phyloP scores from a whole-genome alignment of 1,140 invertebrate genomes.

The Penaeus japonicus region DNA sequence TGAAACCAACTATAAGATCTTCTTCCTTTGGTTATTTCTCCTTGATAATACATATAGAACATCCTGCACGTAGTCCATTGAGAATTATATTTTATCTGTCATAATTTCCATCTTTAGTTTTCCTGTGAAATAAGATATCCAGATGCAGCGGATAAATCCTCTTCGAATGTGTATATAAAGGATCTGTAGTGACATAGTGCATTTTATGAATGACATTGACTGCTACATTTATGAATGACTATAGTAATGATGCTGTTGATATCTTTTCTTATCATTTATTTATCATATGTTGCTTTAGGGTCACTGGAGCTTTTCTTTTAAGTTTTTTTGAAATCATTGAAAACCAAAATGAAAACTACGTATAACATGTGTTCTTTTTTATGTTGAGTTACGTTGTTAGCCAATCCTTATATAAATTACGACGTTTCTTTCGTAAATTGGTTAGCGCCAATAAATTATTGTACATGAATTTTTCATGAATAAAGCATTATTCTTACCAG shows the following conservation, averaged over 20 bases:
- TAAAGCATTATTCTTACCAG: neutral
- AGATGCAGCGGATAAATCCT: too few species aligned
- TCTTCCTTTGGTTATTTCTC: too few species aligned
- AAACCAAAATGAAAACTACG: neutral
- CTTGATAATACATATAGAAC: too few species aligned
- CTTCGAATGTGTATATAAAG: too few species aligned
- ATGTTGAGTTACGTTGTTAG: neutral
- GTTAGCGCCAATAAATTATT: neutral
- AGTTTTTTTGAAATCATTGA: neutral
- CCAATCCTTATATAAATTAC: neutral
- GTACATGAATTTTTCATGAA: conserved; percentile 8
- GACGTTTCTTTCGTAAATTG: neutral
- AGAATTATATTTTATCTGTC: too few species aligned
- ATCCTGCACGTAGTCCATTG: too few species aligned
- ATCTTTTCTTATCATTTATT: neutral
- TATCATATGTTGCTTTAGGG: neutral
- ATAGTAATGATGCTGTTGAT: neutral
- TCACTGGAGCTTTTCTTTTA: neutral
- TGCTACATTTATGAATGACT: neutral
- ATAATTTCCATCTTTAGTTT: too few species aligned
- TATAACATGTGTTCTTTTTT: neutral
- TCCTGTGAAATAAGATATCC: too few species aligned
- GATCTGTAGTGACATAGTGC: too few species aligned
- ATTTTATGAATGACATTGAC: too few species aligned
- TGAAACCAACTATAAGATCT: too few species aligned